Evolutionary conservation across 2,888 invertebrate genomes (phyloP).

Genomic region (Pollenia amentaria): DNA sequence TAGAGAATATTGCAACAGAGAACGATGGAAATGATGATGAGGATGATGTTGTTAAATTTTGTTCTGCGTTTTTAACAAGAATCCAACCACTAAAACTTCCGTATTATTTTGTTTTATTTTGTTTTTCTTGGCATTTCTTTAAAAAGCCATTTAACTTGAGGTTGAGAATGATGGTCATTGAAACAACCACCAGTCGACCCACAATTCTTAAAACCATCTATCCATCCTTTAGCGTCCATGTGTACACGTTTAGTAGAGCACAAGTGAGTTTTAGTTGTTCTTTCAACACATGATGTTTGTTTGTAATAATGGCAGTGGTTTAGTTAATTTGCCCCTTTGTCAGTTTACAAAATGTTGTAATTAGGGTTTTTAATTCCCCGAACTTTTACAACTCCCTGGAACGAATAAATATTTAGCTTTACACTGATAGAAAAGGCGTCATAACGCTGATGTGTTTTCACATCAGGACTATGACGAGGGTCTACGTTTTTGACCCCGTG

Average conservation of each 20-base stretch:
- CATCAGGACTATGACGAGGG: no score
- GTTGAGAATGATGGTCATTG: constrained; percentile 62
- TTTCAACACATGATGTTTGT: constrained; percentile 10
- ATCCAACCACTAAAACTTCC: constrained; percentile 53
- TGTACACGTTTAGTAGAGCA: constrained; percentile 36
- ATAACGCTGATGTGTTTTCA: no score
- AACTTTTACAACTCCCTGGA: no score
- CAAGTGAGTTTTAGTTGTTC: constrained; percentile 9
- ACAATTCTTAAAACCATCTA: constrained; percentile 23
- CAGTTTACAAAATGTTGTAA: constrained; percentile 9
- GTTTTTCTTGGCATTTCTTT: constrained; percentile 39
- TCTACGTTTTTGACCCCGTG: no score
- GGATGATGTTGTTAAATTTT: constrained; percentile 51
- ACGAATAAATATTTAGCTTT: no score
- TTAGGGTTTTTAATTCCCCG: no score
- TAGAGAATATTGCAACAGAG: not conserved
- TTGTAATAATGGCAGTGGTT: constrained; percentile 42
- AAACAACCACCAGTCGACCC: constrained; percentile 28
- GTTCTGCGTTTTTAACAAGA: constrained; percentile 65
- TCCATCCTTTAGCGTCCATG: constrained; percentile 10
- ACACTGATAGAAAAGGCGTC: no score
- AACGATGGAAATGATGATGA: constrained; percentile 6
- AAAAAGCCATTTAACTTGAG: constrained; percentile 64
- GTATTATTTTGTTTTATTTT: constrained; percentile 34
- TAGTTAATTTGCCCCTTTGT: constrained; percentile 32